phyloP scores from a whole-genome alignment of 2,888 invertebrate species.

The Morinoia aosen region DNA sequence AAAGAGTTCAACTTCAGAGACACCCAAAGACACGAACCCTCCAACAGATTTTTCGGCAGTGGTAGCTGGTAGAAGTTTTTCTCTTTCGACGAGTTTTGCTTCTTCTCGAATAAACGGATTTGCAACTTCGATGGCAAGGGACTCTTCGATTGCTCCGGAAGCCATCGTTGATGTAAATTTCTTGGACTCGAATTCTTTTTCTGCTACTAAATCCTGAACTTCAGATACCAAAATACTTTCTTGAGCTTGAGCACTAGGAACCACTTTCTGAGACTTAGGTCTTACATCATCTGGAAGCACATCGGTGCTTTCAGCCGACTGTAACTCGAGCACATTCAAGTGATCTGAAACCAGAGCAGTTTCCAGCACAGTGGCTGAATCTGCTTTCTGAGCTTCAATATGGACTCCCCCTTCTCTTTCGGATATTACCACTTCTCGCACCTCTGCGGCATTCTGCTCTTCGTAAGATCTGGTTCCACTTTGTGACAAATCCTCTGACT shows the following conservation, averaged over 20 bases:
- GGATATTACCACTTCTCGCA: not conserved
- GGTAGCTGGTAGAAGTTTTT: slow-evolving; percentile 33
- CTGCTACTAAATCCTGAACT: not conserved
- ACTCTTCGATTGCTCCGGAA: not conserved
- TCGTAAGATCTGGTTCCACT: not conserved
- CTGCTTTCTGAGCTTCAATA: slow-evolving; percentile 9
- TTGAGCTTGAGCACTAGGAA: not conserved
- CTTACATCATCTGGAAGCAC: not conserved
- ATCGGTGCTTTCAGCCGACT: not conserved
- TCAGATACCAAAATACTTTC: not conserved
- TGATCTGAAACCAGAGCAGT: slow-evolving; percentile 43
- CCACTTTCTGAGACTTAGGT: not conserved
- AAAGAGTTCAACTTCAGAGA: slow-evolving; percentile 39
- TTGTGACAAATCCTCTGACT: not conserved
- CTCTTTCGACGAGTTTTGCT: slow-evolving; percentile 6
- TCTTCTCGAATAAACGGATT: slow-evolving; percentile 25
- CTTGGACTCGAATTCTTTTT: slow-evolving; percentile 15
- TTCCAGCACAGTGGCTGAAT: slow-evolving; percentile 34
- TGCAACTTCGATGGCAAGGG: not conserved
- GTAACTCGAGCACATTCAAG: not conserved
- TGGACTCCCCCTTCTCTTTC: slow-evolving; percentile 44
- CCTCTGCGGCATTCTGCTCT: slow-evolving; percentile 15
- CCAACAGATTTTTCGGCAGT: slow-evolving; percentile 39
- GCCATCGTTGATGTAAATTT: not conserved
- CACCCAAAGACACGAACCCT: slow-evolving; percentile 1